Percentiles rank a stretch among this genome's conserved stretches.
phyloP scores from a whole-genome alignment of 1,140 invertebrate species.

The Armadillidium nasatum region DNA sequence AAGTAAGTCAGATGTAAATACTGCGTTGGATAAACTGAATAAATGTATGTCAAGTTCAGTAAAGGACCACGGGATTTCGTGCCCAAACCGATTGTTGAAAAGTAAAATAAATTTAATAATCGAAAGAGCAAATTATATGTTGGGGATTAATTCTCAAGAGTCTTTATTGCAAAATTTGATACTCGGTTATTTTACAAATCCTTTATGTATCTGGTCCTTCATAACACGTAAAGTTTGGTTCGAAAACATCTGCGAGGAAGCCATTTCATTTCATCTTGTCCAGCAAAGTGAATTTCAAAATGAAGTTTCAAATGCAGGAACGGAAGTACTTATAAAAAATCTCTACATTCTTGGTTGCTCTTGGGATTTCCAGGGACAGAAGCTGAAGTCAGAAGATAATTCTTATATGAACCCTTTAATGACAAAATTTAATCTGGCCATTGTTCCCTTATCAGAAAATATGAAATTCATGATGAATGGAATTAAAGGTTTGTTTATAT shows the following conservation, averaged over 20 bases:
- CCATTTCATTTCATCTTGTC: neutral
- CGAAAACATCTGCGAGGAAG: neutral
- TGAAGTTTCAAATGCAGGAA: conserved; percentile 1
- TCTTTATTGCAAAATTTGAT: neutral
- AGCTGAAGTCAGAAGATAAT: neutral
- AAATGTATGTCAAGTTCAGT: neutral
- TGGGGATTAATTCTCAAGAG: neutral
- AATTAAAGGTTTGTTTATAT: no score
- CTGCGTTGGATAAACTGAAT: neutral
- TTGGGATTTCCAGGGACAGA: neutral
- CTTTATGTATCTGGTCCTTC: neutral
- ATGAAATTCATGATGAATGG: neutral
- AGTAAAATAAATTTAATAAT: neutral
- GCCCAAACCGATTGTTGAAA: neutral
- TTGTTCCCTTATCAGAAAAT: neutral
- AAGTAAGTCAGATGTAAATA: neutral
- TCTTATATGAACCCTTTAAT: neutral
- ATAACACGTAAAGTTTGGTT: neutral
- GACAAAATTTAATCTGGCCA: neutral
- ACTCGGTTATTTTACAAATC: neutral
- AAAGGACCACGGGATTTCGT: neutral
- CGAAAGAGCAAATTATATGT: neutral
- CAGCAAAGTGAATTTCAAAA: neutral
- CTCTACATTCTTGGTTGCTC: neutral
- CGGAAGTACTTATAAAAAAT: neutral